phyloP scores from a whole-genome alignment of 1,140 invertebrate genomes.

The Drosophila hydei region DNA sequence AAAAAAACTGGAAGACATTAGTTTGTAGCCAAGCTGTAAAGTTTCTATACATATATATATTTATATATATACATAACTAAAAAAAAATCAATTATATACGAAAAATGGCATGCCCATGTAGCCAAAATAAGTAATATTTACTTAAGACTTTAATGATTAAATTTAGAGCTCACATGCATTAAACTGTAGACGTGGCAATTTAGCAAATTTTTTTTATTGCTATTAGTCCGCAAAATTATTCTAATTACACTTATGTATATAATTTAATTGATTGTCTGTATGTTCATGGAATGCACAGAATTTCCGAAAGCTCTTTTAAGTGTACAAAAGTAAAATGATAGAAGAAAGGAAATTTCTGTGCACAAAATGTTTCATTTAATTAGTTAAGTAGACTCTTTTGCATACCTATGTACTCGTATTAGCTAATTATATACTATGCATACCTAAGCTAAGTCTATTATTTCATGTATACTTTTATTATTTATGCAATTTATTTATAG shows the following conservation, averaged over 20 bases:
- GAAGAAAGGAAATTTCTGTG: constrained; percentile 26
- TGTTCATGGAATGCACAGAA: constrained; percentile 50
- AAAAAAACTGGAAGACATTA: constrained; percentile 66
- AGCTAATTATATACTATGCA: constrained; percentile 57
- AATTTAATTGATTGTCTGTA: constrained; percentile 61
- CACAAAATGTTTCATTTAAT: constrained; percentile 54
- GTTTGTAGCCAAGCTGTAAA: constrained; percentile 61
- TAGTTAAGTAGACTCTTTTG: constrained; percentile 60
- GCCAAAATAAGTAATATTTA: constrained; percentile 74
- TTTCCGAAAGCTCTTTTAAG: constrained; percentile 1
- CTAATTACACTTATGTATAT: constrained; percentile 51
- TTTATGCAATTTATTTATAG: constrained; percentile 76
- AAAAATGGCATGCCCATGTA: constrained; percentile 53
- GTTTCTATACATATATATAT: constrained; percentile 44
- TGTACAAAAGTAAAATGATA: constrained; percentile 25
- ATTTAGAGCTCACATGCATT: constrained; percentile 6
- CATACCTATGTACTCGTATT: constrained; percentile 52
- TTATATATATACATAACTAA: constrained; percentile 14
- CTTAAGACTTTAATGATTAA: constrained; percentile 52
- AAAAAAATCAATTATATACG: constrained; percentile 44
- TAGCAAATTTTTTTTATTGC: constrained; percentile 40
- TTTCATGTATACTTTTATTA: constrained; percentile 65
- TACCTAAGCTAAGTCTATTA: constrained; percentile 59
- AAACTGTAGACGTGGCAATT: constrained; percentile 16
- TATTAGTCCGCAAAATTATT: constrained; percentile 19